Percentiles rank a stretch among this genome's conserved stretches.
phyloP scores from a whole-genome alignment of 2,797 vertebrate species.

The Taenioides sp. region DNA sequence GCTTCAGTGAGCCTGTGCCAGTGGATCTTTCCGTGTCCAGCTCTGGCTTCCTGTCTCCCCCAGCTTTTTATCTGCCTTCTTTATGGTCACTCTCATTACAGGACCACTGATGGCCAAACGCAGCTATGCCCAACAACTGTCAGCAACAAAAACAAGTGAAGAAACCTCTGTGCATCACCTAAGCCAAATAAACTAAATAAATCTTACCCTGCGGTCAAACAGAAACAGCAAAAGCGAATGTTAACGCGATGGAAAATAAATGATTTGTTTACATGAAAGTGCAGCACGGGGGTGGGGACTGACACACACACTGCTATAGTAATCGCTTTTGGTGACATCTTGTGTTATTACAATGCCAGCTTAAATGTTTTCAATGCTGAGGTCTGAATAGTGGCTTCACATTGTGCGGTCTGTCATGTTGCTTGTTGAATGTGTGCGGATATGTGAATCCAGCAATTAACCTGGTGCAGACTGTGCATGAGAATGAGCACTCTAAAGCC shows the following conservation, averaged over 20 bases:
- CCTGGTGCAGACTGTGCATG: not conserved
- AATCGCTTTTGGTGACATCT: not conserved
- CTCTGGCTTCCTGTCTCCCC: constrained; percentile 35
- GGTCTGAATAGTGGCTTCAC: not conserved
- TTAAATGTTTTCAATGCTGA: not conserved
- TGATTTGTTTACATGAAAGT: not conserved
- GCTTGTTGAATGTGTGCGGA: not conserved
- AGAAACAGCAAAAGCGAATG: not conserved
- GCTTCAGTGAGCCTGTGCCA: constrained; percentile 64
- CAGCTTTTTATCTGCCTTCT: constrained; percentile 45
- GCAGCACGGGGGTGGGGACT: not conserved
- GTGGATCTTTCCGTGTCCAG: constrained; percentile 55
- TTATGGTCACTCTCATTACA: constrained; percentile 57
- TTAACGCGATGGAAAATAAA: not conserved
- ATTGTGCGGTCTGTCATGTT: not conserved
- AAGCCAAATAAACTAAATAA: constrained; percentile 25
- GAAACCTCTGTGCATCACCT: constrained; percentile 22
- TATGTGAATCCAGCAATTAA: not conserved
- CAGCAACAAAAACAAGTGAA: constrained; percentile 29
- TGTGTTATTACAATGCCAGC: not conserved
- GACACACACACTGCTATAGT: not conserved
- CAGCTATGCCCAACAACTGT: constrained; percentile 27
- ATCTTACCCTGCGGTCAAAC: constrained; percentile 14
- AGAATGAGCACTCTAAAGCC: not conserved
- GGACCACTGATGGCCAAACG: constrained; percentile 35